phyloP scores from a whole-genome alignment of 2,113 vertebrate species.

The Saguinus midas region DNA sequence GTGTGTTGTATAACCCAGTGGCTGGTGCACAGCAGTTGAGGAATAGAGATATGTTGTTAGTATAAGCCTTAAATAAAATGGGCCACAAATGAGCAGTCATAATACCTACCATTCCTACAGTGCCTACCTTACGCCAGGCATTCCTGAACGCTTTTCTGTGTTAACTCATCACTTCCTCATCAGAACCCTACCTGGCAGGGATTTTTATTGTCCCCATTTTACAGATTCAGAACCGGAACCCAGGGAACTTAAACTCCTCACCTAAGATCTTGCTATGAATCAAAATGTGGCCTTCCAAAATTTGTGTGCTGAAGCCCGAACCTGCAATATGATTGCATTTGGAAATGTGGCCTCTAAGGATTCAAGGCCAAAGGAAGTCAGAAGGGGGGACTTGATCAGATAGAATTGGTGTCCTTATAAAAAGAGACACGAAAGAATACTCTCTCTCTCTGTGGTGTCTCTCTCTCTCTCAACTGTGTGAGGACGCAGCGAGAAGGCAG shows the following conservation, averaged over 20 bases:
- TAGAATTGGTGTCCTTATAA: neutral
- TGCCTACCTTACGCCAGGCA: neutral
- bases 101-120: neutral
- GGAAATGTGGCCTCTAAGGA: too few species aligned
- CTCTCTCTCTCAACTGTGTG: neutral
- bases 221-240: neutral
- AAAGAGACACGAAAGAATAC: neutral
- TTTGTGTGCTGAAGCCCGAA: neutral
- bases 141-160: neutral
- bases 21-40: neutral
- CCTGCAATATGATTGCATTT: neutral
- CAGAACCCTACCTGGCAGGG: neutral
- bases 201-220: neutral
- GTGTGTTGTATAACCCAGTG: fast-evolving
- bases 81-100: too few species aligned
- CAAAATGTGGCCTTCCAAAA: neutral
- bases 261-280: neutral
- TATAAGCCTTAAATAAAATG: neutral
- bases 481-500: neutral
- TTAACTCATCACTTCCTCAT: neutral
- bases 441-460: too few species aligned
- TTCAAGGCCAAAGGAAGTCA: neutral
- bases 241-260: neutral
- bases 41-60: neutral
- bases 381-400: neutral